Evolutionary conservation across 2,888 invertebrate genomes (phyloP).

Genomic region (Linnaemya tessellans): DNA sequence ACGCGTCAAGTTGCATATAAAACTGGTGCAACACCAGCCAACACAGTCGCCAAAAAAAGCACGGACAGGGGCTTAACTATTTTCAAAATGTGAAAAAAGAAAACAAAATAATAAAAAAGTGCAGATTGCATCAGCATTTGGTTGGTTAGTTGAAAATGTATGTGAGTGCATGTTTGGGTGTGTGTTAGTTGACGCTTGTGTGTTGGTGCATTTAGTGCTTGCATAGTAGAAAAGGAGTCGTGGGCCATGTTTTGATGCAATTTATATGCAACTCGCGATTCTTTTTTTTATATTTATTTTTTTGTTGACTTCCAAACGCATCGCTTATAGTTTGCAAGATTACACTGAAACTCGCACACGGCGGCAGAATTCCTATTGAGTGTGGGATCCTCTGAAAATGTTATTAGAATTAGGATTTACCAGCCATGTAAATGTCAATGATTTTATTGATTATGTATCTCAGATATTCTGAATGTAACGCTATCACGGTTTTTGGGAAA

Average conservation of each 20-base stretch:
- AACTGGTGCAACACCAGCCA: slow-evolving; percentile 56
- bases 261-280: slow-evolving; percentile 79
- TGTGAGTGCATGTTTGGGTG: slow-evolving; percentile 36
- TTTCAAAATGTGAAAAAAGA: slow-evolving; percentile 43
- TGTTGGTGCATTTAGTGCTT: slow-evolving; percentile 28
- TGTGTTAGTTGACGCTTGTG: slow-evolving; percentile 19
- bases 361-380: neutral
- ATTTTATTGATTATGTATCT: no score
- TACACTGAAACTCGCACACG: slow-evolving; percentile 36
- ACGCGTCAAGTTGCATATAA: slow-evolving; percentile 47
- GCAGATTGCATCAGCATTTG: slow-evolving; percentile 69
- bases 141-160: slow-evolving; percentile 66
- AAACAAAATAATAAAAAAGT: slow-evolving; percentile 34
- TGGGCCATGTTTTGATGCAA: slow-evolving; percentile 77
- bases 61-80: slow-evolving; percentile 60
- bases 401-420: no score
- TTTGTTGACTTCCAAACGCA: slow-evolving; percentile 52
- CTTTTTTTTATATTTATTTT: neutral
- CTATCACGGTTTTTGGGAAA: no score
- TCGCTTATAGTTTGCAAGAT: slow-evolving; percentile 25
- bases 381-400: neutral
- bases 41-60: slow-evolving; percentile 39
- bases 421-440: no score
- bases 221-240: slow-evolving; percentile 37
- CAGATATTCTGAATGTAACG: no score